Base-by-base conservation (phyloP, 2,797 vertebrate species). In the Thaleichthys pacificus region DNA sequence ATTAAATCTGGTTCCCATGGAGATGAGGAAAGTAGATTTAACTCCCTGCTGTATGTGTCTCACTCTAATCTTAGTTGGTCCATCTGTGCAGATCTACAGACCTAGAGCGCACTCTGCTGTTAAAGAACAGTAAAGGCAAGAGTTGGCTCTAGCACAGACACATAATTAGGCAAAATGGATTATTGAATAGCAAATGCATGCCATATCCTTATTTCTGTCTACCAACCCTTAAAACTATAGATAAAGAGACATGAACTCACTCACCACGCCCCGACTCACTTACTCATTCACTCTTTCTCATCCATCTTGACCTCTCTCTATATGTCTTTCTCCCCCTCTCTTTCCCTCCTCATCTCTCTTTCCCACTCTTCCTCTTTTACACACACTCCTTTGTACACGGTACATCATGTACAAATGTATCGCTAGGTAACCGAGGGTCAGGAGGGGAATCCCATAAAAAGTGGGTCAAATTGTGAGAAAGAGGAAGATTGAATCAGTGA, bases 381-480 rank as follows among this genome's bases (percentile, higher is more conserved):
- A 30, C 42, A 35, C 22, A 8, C 76, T 76, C 42, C 35, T 64
- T 61, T 21, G 47, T 54, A 74, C 3, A 32, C 66, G 56, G 32
- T 17, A 73, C n/a, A n/a, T n/a, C n/a, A n/a, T n/a, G n/a, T n/a
- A n/a, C n/a, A n/a, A n/a, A n/a, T n/a, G n/a, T 78, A 85, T 77
- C 75, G 71, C 51, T 22, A 69, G 74, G 68, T 81, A 61, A 87
- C 76, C 77, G 69, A 69, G 78, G 78, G 72, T 88, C 77, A 87
- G 58, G 68, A 80, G 22, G 76, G 80, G 85, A 81, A 72, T 83
- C 81, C 74, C 69, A 64, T 51, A 67, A 35, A 19, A 90, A 81
- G 73, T 90, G 75, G 87, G 84, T 87, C 84, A 87, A 80, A 72
- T 74, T 65, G 51, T 60, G 42, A 67, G 26, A 68, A 24, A 24